A percentile compares a stretch with the other conserved stretches of the same genome.
Evolutionary conservation across 2,113 vertebrate genomes (phyloP).

Genomic region (Sebastes schlegelii): DNA sequence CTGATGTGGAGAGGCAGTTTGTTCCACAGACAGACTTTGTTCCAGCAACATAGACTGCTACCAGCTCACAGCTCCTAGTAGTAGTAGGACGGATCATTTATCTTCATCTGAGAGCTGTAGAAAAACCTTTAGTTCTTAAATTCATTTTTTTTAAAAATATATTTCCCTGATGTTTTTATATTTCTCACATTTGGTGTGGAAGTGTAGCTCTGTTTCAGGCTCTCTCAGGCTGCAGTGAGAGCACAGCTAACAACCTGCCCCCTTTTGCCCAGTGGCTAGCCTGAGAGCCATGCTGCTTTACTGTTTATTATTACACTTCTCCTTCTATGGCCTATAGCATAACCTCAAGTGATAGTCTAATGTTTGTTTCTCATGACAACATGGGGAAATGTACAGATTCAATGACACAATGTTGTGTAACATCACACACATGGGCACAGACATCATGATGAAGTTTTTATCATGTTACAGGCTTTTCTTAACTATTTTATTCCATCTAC

Average conservation of each 20-base stretch:
- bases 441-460: neutral
- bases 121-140: too few relatives aligned
- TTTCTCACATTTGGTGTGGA: too few relatives aligned
- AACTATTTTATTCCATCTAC: neutral
- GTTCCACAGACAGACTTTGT: too few relatives aligned
- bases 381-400: neutral
- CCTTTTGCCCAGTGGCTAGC: constrained; percentile 9
- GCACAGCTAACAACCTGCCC: constrained; percentile 11
- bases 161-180: too few relatives aligned
- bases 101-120: too few relatives aligned
- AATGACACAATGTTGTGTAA: neutral
- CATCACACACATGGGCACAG: neutral
- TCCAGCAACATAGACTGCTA: too few relatives aligned
- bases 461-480: neutral
- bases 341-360: neutral
- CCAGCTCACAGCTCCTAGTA: too few relatives aligned
- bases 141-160: too few relatives aligned
- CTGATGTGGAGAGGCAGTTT: too few relatives aligned
- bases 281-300: constrained; percentile 37
- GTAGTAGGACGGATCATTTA: too few relatives aligned
- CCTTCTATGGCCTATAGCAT: constrained; percentile 56
- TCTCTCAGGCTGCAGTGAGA: too few relatives aligned
- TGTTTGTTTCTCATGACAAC: neutral
- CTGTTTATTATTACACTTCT: constrained; percentile 67
- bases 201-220: too few relatives aligned